Conservation (phyloP, 2,888 invertebrate genomes). For the Aproaerema taeniolella region DNA sequence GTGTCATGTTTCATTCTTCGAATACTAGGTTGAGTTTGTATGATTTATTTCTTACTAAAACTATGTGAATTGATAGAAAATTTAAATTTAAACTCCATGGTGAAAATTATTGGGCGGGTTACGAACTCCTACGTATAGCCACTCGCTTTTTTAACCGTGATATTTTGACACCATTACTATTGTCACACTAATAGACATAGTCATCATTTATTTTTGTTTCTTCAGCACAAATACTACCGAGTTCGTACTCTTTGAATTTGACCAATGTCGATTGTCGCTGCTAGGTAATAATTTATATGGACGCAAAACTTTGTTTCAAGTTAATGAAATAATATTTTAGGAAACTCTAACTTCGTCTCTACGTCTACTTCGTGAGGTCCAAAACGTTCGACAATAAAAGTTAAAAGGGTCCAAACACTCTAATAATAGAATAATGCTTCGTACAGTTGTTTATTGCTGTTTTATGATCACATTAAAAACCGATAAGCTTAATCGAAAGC, state of each 20-base stretch:
- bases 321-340: not conserved
- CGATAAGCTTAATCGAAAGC: slow-evolving; percentile 34
- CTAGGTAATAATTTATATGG: no score
- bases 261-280: no score
- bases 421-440: slow-evolving; percentile 23
- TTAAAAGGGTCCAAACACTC: slow-evolving; percentile 27
- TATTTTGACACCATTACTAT: no score
- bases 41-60: not conserved
- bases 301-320: no score
- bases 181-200: not conserved
- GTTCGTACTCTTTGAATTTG: no score
- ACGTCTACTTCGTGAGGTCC: not conserved
- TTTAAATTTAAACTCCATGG: no score
- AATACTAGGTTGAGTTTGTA: not conserved
- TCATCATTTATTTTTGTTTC: no score
- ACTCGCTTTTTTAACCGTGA: not conserved
- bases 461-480: slow-evolving; percentile 38
- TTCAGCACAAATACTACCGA: not conserved
- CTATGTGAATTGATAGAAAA: not conserved
- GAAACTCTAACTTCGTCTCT: not conserved
- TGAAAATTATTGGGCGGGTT: no score
- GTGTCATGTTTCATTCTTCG: not conserved
- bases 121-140: not conserved
- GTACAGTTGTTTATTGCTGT: slow-evolving; percentile 33
- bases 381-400: slow-evolving; percentile 18